A percentile compares a stretch with the other conserved stretches of the same genome.
Conservation (phyloP, 2,888 invertebrate species). For the Caenorhabditis sp. region DNA sequence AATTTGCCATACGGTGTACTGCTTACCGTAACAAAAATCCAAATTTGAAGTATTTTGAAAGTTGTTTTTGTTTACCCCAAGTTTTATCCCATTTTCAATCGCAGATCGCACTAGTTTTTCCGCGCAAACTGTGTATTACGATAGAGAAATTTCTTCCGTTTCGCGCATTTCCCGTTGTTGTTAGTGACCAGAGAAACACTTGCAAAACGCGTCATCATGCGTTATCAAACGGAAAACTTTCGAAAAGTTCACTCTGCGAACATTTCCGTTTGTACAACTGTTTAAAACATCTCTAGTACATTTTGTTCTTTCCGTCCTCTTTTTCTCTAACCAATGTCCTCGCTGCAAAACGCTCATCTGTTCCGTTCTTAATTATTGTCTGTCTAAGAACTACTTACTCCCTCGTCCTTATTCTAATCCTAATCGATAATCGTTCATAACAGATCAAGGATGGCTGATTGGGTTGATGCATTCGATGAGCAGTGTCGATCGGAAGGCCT, state of each 20-base stretch:
- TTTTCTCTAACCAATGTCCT: neutral
- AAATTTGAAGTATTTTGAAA: neutral
- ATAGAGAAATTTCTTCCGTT: neutral
- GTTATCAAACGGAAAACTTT: neutral
- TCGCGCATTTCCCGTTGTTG: neutral
- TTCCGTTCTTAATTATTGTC: neutral
- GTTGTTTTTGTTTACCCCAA: neutral
- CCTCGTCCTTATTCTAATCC: neutral
- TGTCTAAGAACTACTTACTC: too few species aligned
- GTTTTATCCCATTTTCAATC: neutral
- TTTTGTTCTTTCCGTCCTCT: too few species aligned
- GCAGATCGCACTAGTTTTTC: neutral
- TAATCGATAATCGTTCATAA: slow-evolving; percentile 9
- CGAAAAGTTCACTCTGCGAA: neutral
- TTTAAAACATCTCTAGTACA: too few species aligned
- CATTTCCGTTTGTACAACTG: too few species aligned
- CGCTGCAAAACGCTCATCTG: too few species aligned
- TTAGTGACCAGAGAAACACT: too few species aligned
- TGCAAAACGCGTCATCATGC: neutral
- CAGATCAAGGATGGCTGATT: slow-evolving; percentile 47
- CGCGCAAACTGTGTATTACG: neutral
- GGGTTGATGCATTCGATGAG: slow-evolving; percentile 46
- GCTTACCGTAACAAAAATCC: slow-evolving; percentile 15
- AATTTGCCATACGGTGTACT: slow-evolving; percentile 9
- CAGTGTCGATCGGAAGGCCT: slow-evolving; percentile 45